Percentiles rank a stretch among this genome's conserved stretches.
phyloP scores from a whole-genome alignment of 2,888 invertebrate genomes.

The Hyles lineata region DNA sequence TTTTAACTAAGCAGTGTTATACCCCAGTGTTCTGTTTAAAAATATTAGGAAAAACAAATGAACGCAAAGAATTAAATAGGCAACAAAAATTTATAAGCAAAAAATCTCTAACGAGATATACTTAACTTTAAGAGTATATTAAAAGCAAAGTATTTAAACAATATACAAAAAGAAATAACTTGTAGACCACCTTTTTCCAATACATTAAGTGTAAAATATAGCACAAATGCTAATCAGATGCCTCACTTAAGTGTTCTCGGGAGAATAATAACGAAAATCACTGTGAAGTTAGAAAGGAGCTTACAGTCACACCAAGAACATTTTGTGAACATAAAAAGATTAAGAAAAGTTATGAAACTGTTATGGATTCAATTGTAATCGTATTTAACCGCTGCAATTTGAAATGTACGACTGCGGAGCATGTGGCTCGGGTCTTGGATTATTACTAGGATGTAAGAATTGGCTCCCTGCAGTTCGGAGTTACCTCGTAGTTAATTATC shows the following conservation, averaged over 20 bases:
- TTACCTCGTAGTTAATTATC: too few relatives aligned
- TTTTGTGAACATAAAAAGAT: slow-evolving; percentile 33
- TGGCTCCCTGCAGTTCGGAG: too few relatives aligned
- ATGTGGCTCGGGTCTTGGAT: background rate
- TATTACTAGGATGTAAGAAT: too few relatives aligned
- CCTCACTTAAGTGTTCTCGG: slow-evolving; percentile 30
- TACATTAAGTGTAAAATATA: slow-evolving; percentile 31
- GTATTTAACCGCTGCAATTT: slow-evolving; percentile 28
- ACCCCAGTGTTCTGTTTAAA: too few relatives aligned
- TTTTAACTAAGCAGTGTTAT: too few relatives aligned
- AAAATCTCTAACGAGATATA: background rate
- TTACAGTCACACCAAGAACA: slow-evolving; percentile 28
- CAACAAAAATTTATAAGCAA: background rate
- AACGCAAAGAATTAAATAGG: background rate
- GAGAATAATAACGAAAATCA: slow-evolving; percentile 35
- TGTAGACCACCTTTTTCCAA: slow-evolving; percentile 29
- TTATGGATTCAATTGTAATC: slow-evolving; percentile 33
- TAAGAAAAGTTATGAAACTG: slow-evolving; percentile 34
- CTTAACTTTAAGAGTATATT: background rate
- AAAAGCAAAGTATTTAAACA: background rate
- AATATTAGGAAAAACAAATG: too few relatives aligned
- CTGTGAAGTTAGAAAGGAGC: slow-evolving; percentile 31
- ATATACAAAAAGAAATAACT: slow-evolving; percentile 23
- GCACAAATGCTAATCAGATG: slow-evolving; percentile 33
- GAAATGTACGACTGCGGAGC: background rate